Evolutionary conservation across 2,888 invertebrate genomes (phyloP).

Genomic region (Myopa testacea): DNA sequence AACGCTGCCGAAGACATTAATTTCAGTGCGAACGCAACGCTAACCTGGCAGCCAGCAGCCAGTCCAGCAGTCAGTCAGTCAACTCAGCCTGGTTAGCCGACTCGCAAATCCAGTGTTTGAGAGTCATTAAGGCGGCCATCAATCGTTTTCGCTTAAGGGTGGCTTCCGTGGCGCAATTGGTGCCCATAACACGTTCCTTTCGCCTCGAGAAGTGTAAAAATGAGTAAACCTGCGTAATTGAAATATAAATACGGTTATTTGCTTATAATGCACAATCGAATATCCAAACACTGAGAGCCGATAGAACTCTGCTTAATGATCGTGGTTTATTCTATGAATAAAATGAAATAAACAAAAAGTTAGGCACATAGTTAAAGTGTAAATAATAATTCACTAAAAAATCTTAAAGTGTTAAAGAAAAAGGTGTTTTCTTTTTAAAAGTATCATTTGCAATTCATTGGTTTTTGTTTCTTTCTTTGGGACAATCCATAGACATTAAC

Average conservation of each 20-base stretch:
- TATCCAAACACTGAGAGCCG: not conserved
- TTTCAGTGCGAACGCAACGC: not conserved
- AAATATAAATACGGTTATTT: slow-evolving; percentile 8
- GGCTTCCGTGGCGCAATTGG: slow-evolving; percentile 18
- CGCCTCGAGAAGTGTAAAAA: slow-evolving; percentile 23
- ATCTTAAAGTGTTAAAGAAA: too few relatives aligned
- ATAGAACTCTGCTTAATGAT: too few relatives aligned
- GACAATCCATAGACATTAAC: too few relatives aligned
- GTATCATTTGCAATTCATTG: too few relatives aligned
- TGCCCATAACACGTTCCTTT: slow-evolving; percentile 14
- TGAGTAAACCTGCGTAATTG: slow-evolving; percentile 20
- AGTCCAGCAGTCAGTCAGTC: not conserved
- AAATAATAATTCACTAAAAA: too few relatives aligned
- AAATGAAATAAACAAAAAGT: too few relatives aligned
- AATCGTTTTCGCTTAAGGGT: slow-evolving; percentile 29
- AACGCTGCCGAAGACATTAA: slow-evolving; percentile 15
- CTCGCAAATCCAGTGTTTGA: slow-evolving; percentile 28
- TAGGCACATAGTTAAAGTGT: too few relatives aligned
- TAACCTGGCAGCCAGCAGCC: not conserved
- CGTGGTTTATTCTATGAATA: too few relatives aligned
- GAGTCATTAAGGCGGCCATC: slow-evolving; percentile 23
- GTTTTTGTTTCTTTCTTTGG: too few relatives aligned
- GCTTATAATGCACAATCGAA: not conserved
- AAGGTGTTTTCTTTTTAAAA: too few relatives aligned
- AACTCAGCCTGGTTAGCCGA: not conserved